phyloP scores from a whole-genome alignment of 2,113 vertebrate species.

The Panurus biarmicus region DNA sequence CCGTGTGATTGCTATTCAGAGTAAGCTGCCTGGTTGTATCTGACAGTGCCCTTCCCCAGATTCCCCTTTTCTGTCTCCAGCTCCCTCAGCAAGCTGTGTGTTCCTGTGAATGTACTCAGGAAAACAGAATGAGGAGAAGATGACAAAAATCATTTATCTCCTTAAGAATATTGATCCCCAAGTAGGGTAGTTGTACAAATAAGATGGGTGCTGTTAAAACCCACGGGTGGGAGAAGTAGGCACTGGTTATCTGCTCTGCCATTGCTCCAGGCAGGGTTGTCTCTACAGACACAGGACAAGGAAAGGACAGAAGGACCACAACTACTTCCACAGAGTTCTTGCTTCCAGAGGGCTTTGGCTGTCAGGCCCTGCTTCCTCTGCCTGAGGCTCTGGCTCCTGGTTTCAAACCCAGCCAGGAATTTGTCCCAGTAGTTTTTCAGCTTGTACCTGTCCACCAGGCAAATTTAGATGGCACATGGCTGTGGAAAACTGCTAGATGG shows the following conservation, averaged over 20 bases:
- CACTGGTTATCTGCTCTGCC: not conserved
- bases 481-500: not conserved
- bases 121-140: not conserved
- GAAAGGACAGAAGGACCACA: not conserved
- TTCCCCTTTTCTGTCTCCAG: not conserved
- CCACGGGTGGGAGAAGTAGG: not conserved
- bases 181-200: not conserved
- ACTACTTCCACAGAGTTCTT: not conserved
- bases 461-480: not conserved
- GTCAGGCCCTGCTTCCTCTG: not conserved
- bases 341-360: not conserved
- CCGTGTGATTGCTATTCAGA: not conserved
- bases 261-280: not conserved
- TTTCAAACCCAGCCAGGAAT: not conserved
- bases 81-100: not conserved
- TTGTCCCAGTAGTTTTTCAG: not conserved
- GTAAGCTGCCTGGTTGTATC: not conserved
- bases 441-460: not conserved
- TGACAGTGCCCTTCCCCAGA: not conserved
- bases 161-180: not conserved
- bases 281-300: not conserved
- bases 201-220: not conserved
- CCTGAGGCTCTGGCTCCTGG: not conserved
- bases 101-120: not conserved
- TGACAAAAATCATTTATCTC: not conserved